phyloP scores from a whole-genome alignment of 1,140 invertebrate genomes.

The Triops longicaudatus region DNA sequence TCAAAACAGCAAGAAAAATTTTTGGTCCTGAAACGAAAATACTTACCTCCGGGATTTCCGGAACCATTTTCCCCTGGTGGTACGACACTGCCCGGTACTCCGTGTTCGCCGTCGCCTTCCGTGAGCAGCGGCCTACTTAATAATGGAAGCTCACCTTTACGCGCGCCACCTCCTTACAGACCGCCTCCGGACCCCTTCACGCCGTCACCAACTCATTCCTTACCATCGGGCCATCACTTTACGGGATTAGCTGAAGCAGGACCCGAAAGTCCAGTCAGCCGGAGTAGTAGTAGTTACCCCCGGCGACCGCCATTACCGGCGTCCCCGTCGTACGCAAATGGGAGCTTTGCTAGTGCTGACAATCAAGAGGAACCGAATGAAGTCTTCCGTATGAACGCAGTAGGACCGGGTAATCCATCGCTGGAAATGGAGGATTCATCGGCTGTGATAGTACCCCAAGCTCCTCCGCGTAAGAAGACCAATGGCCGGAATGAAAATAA shows the following conservation, averaged over 20 bases:
- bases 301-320: background rate
- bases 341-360: background rate
- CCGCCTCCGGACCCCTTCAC: constrained; percentile 37
- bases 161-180: constrained; percentile 55
- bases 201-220: constrained; percentile 28
- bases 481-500: background rate
- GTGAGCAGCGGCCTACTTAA: background rate
- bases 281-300: background rate
- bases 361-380: constrained; percentile 40
- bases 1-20: constrained; percentile 62
- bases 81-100: constrained; percentile 34
- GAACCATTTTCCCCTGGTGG: constrained; percentile 25
- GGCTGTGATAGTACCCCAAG: background rate
- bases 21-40: constrained; percentile 70
- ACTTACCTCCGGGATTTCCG: constrained; percentile 43
- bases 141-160: constrained; percentile 34
- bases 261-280: constrained; percentile 1
- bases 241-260: background rate
- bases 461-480: constrained; percentile 17
- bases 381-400: background rate
- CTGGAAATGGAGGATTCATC: constrained; percentile 27
- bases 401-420: constrained; percentile 10
- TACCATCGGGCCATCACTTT: background rate
- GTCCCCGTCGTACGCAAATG: background rate
- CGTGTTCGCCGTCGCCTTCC: constrained; percentile 34